Evolutionary conservation across 2,888 invertebrate genomes (phyloP).

Genomic region (Zaprionus bogoriensis): DNA sequence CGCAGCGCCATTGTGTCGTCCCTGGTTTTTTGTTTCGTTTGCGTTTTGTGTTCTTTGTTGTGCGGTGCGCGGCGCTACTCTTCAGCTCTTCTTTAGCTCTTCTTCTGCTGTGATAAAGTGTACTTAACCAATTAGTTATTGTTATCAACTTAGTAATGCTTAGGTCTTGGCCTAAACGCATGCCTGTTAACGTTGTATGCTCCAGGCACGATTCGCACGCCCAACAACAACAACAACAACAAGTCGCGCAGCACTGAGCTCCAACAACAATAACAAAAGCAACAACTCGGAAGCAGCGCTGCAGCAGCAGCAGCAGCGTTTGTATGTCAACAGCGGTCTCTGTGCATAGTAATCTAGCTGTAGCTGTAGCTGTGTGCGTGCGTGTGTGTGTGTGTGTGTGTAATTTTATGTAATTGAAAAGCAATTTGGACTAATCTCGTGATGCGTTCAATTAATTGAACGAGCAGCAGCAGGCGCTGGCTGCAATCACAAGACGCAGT

Average conservation of each 20-base stretch:
- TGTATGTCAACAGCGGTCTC: slow-evolving; percentile 43
- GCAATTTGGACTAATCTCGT: slow-evolving; percentile 56
- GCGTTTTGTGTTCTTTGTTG: slow-evolving; percentile 55
- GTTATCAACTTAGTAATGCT: slow-evolving; percentile 61
- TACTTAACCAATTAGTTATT: slow-evolving; percentile 61
- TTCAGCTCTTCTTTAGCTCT: no score
- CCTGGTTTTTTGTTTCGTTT: slow-evolving; percentile 54
- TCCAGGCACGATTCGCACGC: neutral
- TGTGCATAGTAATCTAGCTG: neutral
- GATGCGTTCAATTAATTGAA: slow-evolving; percentile 59
- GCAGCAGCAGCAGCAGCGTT: slow-evolving; percentile 21
- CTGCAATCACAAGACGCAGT: slow-evolving; percentile 22
- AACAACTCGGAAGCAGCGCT: slow-evolving; percentile 10
- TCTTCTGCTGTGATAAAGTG: slow-evolving; percentile 70
- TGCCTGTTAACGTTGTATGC: slow-evolving; percentile 25
- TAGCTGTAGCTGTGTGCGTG: neutral
- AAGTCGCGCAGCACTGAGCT: neutral
- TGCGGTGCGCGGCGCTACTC: slow-evolving; percentile 56
- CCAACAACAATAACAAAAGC: slow-evolving; percentile 18
- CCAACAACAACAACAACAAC: neutral
- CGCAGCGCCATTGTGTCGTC: slow-evolving; percentile 2
- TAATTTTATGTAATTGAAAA: slow-evolving; percentile 71
- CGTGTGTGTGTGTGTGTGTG: slow-evolving; percentile 35
- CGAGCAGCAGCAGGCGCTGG: slow-evolving; percentile 11
- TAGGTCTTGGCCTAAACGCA: slow-evolving; percentile 24